phyloP scores from a whole-genome alignment of 2,888 invertebrate species.

The Drosophila kuntzei region DNA sequence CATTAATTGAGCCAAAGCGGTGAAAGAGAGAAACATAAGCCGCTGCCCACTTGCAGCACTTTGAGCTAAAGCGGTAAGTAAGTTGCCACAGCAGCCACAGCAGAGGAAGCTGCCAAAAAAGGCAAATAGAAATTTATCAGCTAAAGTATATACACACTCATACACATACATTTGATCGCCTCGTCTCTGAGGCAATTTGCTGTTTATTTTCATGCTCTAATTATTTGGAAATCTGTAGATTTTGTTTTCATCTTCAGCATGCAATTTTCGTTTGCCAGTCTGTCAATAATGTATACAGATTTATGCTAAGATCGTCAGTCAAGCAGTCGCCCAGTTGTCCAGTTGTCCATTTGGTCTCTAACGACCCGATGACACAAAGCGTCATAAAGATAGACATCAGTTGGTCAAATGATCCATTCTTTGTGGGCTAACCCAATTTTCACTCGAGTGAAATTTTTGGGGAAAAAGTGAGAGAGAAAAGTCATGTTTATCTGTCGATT shows the following conservation, averaged over 20 bases:
- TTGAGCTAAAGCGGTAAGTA: slow-evolving; percentile 56
- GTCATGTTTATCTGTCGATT: slow-evolving; percentile 70
- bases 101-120: slow-evolving; percentile 66
- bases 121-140: slow-evolving; percentile 74
- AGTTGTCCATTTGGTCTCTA: slow-evolving; percentile 1
- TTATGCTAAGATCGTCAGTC: slow-evolving; percentile 9
- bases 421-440: slow-evolving; percentile 69
- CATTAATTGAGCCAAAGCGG: slow-evolving; percentile 53
- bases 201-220: slow-evolving; percentile 79
- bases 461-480: slow-evolving; percentile 47
- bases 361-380: slow-evolving; percentile 57
- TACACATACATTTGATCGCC: slow-evolving; percentile 22
- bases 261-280: slow-evolving; percentile 34
- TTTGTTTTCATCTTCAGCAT: slow-evolving; percentile 58
- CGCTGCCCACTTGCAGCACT: slow-evolving; percentile 58
- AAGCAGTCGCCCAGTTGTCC: neutral
- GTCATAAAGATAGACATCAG: slow-evolving; percentile 44
- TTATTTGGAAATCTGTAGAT: slow-evolving; percentile 74
- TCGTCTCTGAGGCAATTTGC: slow-evolving; percentile 61
- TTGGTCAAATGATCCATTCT: slow-evolving; percentile 18
- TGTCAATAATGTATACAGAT: slow-evolving; percentile 33
- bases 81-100: slow-evolving; percentile 16
- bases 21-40: slow-evolving; percentile 41
- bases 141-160: slow-evolving; percentile 19
- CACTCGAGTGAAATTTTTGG: slow-evolving; percentile 70